Evolutionary conservation across 2,888 invertebrate species (phyloP).

Genomic region (Volucella inanis): DNA sequence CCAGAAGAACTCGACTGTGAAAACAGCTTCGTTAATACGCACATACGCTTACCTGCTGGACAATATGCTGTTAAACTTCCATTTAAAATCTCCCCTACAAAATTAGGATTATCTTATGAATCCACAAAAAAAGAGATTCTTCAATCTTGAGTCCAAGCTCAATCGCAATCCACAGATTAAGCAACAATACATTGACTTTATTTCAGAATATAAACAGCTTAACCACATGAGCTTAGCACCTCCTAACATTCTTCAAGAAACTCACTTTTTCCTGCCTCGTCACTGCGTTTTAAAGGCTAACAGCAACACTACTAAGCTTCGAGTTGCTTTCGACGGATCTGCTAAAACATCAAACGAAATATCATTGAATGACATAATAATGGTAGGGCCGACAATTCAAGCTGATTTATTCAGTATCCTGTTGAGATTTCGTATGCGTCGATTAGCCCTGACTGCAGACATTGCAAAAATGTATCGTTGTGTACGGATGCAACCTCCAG

Average conservation of each 20-base stretch:
- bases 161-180: constrained; percentile 24
- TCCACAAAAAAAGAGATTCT: constrained; percentile 4
- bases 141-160: constrained; percentile 21
- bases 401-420: not conserved
- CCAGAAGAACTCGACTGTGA: too few species aligned
- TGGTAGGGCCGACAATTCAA: constrained; percentile 46
- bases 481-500: constrained; percentile 2
- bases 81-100: too few species aligned
- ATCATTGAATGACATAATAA: constrained; percentile 39
- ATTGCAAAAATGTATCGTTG: constrained; percentile 33
- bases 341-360: not conserved
- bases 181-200: not conserved
- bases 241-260: not conserved
- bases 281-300: constrained; percentile 28
- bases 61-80: too few species aligned
- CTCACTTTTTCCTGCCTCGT: constrained; percentile 19
- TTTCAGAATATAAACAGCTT: constrained; percentile 35
- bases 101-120: not conserved
- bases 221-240: not conserved
- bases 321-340: constrained; percentile 18
- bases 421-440: constrained; percentile 7
- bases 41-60: too few species aligned
- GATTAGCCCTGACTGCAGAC: constrained; percentile 31
- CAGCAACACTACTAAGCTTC: not conserved
- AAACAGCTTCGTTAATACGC: too few species aligned